Evolutionary conservation across 2,797 vertebrate species (phyloP), one percentile per base, ranked within the genome.

Genomic region (Iguana delicatissima): DNA sequence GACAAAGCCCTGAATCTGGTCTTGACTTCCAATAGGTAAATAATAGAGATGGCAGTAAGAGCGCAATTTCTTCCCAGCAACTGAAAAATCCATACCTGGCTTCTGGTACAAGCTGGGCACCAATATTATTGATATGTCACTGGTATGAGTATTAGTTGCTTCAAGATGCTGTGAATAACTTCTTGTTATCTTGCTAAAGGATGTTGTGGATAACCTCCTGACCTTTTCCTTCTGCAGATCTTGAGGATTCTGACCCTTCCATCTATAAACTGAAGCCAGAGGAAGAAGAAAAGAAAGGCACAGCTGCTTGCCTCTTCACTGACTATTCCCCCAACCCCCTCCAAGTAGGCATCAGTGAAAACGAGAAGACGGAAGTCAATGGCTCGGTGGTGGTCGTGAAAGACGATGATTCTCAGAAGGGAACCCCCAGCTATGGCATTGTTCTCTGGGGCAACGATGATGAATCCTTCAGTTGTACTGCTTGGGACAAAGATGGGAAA

Each of bases 221-320:
- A 69, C 67, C 67, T 69, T 62, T 91, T 93, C 93, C 38, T 4
- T 35, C 89, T 94, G 35, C 95, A 98, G 97, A 81, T 38, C 4
- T 97, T 52, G 0, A 0, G 0, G 0, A 92, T 2, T 89, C 95
- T 57, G 0, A 93, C 1, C 97, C 97, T 14, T 90, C 96, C 0
- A 81, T 94, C 76, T 97, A 97, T 92, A 79, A 93, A 82, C 90
- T 97, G 50, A 79, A 0, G 90, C 46, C 14, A 0, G 12, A 93
- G 1, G 10, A 92, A 80, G 3, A 82, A 80, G 35, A 46, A 80
- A 29, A 55, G 22, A 2, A 72, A 18, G 0, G 52, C 0, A 57
- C 64, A 14, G 92, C 95, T 1, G 90, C 96, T 89, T 98, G 97
- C 91, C 96, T 98, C 0, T 93, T 96, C 93, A 97, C 97, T 0